These are phyloP conservation scores for Lucilia sericata DNA, from an alignment of 1,140 invertebrate species.

Conservation along the genomic window DNA sequence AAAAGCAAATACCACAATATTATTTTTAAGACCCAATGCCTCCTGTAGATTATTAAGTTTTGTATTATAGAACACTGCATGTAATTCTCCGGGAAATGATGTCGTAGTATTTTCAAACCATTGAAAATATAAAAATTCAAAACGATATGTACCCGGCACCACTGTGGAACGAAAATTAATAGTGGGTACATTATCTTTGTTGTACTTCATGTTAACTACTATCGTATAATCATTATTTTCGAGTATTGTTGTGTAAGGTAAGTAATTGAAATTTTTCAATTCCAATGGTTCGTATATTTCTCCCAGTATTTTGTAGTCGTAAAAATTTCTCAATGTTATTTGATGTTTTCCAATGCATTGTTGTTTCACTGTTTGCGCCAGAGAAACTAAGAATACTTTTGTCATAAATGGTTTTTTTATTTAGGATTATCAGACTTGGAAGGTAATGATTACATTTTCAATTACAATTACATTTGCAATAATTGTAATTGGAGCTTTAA, in stretches of 20 bases:
- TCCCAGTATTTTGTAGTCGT: neutral
- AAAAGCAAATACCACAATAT: neutral
- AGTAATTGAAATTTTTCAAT: neutral
- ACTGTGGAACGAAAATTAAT: neutral
- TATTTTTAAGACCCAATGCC: neutral
- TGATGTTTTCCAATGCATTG: neutral
- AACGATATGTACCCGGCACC: neutral
- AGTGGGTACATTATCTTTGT: neutral
- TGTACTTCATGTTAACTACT: neutral
- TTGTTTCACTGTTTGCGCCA: no score
- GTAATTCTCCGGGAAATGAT: constrained; percentile 12
- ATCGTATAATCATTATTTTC: neutral
- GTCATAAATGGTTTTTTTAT: no score
- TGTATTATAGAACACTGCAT: neutral
- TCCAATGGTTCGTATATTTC: neutral
- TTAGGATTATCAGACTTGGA: no score
- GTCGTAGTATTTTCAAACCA: neutral
- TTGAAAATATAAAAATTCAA: neutral
- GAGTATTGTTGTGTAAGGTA: neutral
- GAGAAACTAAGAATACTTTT: no score
- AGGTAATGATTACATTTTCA: no score
- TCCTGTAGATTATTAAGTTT: neutral
- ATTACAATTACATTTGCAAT: no score
- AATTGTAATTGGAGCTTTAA: no score
- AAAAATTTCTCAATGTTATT: neutral